Evolutionary conservation across 2,113 vertebrate species (phyloP), one percentile per base, ranked within the genome.

Genomic region (Trematocara nigrifrons): DNA sequence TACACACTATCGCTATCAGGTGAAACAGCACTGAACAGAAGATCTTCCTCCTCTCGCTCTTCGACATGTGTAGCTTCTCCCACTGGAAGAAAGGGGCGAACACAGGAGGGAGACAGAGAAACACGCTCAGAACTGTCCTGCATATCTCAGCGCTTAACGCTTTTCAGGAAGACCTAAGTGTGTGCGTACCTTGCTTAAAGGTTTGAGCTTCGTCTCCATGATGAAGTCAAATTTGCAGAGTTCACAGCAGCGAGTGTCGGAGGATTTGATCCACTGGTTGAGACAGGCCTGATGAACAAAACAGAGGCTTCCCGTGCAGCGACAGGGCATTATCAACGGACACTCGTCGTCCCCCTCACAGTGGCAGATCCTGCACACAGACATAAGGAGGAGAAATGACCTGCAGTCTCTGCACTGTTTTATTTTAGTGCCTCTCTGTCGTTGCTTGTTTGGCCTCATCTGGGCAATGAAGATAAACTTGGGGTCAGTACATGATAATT

Each of bases 211-310:
- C 29, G 97, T 98, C 96, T 99, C 98, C 99, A 99, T 99, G 76
- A 99, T 96, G 86, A 99, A 99, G 93, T 98, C 97, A 3, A 98
- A 99, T 86, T 99, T 98, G 97, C 99, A 99, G 90, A 99, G 98
- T 94, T 99, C 99, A 81, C 98, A 99, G 91, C 98, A 99, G 93
- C 97, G 97, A 0, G 98, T 99, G 94, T 99, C 98, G 0, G 99
- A 99, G 90, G 98, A 99, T 93, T 98, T 99, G 90, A 99, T 99
- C 99, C 99, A 99, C 95, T 99, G 99, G 96, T 98, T 97, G 90
- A 99, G 97, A 86, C 99, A 99, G 89, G 96, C 92, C 94, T 98
- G 98, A 89, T 99, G 99, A 6, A 99, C 98, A 10, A 99, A 99
- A 74, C 97, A 97, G 47, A 99, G 93, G 29, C 97, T 99, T 4